A percentile compares a stretch with the other conserved stretches of the same genome.
Conservation (phyloP, 1,140 invertebrate species). For the Aporrectodea caliginosa region DNA sequence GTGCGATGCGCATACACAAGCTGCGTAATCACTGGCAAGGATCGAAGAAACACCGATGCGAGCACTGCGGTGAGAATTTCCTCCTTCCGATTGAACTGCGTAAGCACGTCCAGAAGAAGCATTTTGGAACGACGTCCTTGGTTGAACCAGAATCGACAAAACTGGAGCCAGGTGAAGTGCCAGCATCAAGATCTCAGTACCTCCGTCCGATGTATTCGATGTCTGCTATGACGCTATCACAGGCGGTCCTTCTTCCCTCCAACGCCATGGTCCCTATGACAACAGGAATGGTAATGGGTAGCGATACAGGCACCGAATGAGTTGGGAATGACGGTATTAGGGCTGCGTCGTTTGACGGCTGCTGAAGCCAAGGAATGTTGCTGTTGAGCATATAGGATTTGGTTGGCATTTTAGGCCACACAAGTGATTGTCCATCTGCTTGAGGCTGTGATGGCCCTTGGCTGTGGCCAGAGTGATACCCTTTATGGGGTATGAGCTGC, state of each 20-base stretch:
- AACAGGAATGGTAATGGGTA: background rate
- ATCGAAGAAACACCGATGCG: conserved; percentile 32
- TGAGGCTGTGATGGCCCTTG: no score
- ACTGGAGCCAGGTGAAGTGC: background rate
- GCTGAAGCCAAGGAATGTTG: no score
- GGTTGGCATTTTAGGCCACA: no score
- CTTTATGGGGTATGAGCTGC: no score
- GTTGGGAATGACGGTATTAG: no score
- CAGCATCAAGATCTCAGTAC: background rate
- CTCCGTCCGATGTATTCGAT: background rate
- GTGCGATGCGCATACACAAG: conserved; percentile 34
- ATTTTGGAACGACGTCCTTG: background rate
- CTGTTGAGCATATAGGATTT: no score
- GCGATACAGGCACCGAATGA: background rate
- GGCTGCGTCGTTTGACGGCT: no score
- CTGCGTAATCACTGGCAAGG: conserved; percentile 33
- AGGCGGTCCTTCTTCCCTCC: background rate
- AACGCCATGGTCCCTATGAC: background rate
- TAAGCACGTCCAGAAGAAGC: conserved; percentile 32
- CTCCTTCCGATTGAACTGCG: conserved; percentile 32
- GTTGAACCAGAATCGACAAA: background rate
- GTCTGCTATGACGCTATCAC: background rate
- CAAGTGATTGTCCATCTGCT: no score
- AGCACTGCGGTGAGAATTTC: conserved; percentile 26
- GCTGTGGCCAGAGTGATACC: no score